Conservation (phyloP, 2,797 vertebrate genomes). For the Gastrophryne carolinensis region DNA sequence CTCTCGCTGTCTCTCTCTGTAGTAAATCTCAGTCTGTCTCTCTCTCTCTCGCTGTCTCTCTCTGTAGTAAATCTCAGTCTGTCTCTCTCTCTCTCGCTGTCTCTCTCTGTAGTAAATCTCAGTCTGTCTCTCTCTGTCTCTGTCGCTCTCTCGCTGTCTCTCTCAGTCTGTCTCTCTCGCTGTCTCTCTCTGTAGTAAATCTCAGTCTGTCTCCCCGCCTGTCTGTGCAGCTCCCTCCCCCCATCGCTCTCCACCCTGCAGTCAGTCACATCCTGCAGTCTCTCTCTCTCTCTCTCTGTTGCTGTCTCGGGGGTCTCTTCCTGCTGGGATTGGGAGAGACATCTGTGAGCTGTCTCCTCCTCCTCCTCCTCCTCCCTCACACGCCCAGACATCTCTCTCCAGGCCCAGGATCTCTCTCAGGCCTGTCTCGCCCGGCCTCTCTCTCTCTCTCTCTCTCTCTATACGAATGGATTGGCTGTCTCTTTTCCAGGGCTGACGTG, state of each 20-base stretch:
- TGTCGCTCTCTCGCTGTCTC: too few relatives aligned
- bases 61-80: background rate
- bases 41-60: too few relatives aligned
- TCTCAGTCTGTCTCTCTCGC: too few relatives aligned
- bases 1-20: too few relatives aligned
- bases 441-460: background rate
- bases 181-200: constrained; percentile 23
- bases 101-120: too few relatives aligned
- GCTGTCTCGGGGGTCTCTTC: constrained; percentile 44
- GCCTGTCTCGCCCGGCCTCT: background rate
- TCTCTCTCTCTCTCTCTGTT: constrained; percentile 37
- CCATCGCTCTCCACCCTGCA: constrained; percentile 29
- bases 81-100: background rate
- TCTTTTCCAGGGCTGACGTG: background rate
- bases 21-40: too few relatives aligned
- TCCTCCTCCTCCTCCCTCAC: background rate
- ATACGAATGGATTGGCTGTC: background rate
- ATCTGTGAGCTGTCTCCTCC: background rate
- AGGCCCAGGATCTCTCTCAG: background rate
- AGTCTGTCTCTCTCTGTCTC: too few relatives aligned
- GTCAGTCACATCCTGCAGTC: constrained; percentile 52
- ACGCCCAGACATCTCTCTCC: background rate
- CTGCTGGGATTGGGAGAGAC: constrained; percentile 31
- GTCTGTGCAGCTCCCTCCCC: constrained; percentile 43
- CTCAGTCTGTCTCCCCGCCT: constrained; percentile 41